Conservation (phyloP, 2,888 invertebrate species). For the Lydus trimaculatus region DNA sequence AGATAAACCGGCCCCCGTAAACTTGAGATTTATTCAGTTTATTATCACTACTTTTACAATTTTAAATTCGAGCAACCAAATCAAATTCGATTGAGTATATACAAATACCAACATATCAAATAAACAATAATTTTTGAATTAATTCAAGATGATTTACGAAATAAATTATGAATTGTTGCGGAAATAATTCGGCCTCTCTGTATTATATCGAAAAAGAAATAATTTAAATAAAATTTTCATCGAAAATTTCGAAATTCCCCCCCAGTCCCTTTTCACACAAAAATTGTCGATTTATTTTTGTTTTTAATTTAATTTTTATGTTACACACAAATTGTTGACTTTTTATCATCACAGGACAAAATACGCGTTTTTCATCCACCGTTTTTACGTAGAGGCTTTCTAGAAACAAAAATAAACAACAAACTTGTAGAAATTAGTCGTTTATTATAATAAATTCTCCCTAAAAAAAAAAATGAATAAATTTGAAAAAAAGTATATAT, state of each 20-base stretch:
- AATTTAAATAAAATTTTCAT: too few relatives aligned
- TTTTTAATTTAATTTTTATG: background rate
- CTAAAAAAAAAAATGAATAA: constrained; percentile 34
- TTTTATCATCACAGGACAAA: background rate
- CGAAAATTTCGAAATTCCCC: too few relatives aligned
- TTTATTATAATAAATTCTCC: constrained; percentile 54
- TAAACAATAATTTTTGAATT: background rate
- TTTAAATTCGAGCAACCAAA: background rate
- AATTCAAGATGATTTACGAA: constrained; percentile 20
- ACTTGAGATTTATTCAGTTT: too few relatives aligned
- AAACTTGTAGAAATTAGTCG: constrained; percentile 42
- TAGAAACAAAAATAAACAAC: constrained; percentile 43
- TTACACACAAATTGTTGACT: background rate
- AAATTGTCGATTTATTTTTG: background rate
- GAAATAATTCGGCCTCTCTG: background rate
- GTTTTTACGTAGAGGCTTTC: constrained; percentile 44
- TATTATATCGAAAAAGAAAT: too few relatives aligned
- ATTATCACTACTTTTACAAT: too few relatives aligned
- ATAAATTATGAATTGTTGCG: background rate
- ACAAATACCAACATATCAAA: constrained; percentile 6
- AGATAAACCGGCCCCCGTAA: too few relatives aligned
- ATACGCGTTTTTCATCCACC: constrained; percentile 30
- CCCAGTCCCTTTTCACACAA: too few relatives aligned
- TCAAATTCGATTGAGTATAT: background rate
- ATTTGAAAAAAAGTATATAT: background rate